Conservation (phyloP, 2,113 vertebrate species). For the Nothocercus julius region DNA sequence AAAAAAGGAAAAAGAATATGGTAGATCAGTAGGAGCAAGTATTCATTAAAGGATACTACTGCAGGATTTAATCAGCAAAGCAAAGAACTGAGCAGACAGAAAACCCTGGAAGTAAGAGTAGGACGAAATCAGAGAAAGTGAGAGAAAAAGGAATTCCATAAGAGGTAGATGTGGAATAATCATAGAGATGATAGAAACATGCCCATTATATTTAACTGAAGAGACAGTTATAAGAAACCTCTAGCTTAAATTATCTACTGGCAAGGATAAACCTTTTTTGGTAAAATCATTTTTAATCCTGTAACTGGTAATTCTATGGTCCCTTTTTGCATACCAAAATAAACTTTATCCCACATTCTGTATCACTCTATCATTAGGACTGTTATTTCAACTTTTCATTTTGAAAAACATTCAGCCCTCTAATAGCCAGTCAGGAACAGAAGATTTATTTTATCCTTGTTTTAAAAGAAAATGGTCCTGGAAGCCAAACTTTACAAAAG, state of each 20-base stretch:
- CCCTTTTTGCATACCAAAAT: slow-evolving; percentile 48
- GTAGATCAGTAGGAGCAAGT: neutral
- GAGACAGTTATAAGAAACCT: slow-evolving; percentile 28
- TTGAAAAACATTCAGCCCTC: slow-evolving; percentile 43
- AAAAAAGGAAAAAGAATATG: neutral
- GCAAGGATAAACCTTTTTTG: slow-evolving; percentile 18
- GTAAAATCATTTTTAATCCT: slow-evolving; percentile 39
- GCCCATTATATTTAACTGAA: neutral
- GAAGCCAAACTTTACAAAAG: neutral
- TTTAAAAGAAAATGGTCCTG: neutral
- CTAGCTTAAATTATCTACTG: slow-evolving; percentile 22
- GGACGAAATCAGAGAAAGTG: slow-evolving; percentile 42
- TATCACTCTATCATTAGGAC: slow-evolving; percentile 47
- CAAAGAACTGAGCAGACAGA: neutral
- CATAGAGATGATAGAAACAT: neutral
- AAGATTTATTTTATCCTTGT: slow-evolving; percentile 24
- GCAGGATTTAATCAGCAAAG: neutral
- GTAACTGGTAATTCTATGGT: slow-evolving; percentile 35
- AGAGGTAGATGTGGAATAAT: neutral
- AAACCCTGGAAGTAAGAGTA: neutral
- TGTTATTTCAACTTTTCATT: slow-evolving; percentile 50
- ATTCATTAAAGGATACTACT: neutral
- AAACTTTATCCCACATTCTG: slow-evolving; percentile 52
- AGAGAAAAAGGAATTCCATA: neutral
- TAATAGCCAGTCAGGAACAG: slow-evolving; percentile 26